Evolutionary conservation across 1,140 invertebrate species (phyloP), one percentile per base, ranked within the genome.

Genomic region (Aricia agestis): DNA sequence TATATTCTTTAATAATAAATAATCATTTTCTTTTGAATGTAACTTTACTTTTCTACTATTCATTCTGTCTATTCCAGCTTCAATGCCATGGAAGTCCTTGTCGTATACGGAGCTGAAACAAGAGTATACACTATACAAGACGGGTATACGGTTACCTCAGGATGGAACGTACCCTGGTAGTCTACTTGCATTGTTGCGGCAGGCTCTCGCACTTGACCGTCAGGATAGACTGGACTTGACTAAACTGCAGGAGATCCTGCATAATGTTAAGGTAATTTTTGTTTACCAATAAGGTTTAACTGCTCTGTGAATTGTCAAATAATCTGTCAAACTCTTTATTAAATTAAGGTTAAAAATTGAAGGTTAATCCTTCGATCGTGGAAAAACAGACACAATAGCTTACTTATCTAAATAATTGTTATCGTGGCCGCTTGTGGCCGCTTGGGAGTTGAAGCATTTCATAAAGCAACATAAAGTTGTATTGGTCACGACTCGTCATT

Each of bases 91-190:
- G 87, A 86, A 87, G 69, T 77, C 73, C 11, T 69, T 85, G 2
- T 76, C 80, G 0, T 91, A 92, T 71, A 78, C 81, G 0, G 78
- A 86, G 41, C 73, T 92, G 0, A 84, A 83, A 61, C 82, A 89
- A 19, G 75, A 82, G 7, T 91, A 92, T 74, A 73, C 79, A 7
- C 59, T 81, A 6, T 85, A 84, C 84, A 81, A 83, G 52, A 77
- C 77, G 0, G 89, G 89, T 2, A 73, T 87, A 1, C 67, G 58
- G 4, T 66, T 91, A 57, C 79, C 82, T 7, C 71, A 76, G 25
- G 84, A 89, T 66, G 86, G 86, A 0, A 87, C 80, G 0, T 91
- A 91, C 70, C 90, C 89, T 0, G 87, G 86, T 9, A 68, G 75
- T 3, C 58, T 88, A n/a, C 72, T 89, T 7, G 74, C 78, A 1